Evolutionary conservation across 1,140 invertebrate species (phyloP).

Genomic region (Uloborus diversus): DNA sequence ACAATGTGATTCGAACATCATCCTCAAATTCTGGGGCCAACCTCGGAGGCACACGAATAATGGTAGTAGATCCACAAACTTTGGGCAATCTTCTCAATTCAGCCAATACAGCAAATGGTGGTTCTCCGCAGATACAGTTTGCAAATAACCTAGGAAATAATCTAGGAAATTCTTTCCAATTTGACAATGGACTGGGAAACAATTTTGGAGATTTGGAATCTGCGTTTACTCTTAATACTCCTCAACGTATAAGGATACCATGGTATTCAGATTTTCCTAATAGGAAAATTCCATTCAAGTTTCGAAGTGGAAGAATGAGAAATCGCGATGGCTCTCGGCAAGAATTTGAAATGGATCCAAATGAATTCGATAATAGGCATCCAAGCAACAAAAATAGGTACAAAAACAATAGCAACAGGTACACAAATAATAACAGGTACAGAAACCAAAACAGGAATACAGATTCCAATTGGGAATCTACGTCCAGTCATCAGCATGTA

Average conservation of each 20-base stretch:
- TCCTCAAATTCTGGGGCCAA: neutral
- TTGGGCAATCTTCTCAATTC: neutral
- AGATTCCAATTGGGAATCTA: too few species aligned
- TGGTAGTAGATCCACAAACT: neutral
- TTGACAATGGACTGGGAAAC: neutral
- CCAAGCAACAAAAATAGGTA: neutral
- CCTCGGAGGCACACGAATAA: neutral
- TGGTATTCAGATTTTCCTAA: slow-evolving; percentile 7
- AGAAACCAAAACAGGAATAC: too few species aligned
- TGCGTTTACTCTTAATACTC: neutral
- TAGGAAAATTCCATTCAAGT: neutral
- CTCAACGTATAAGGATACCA: neutral
- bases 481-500: too few species aligned
- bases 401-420: neutral
- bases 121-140: neutral
- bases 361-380: neutral
- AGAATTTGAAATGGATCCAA: too few species aligned
- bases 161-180: too few species aligned
- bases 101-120: neutral
- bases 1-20: neutral
- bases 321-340: too few species aligned
- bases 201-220: slow-evolving; percentile 4
- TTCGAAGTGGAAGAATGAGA: slow-evolving; percentile 4
- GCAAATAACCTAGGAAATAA: neutral
- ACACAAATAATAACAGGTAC: too few species aligned